phyloP scores from a whole-genome alignment of 35 echinoderm and acorn worm species.

The Apostichopus californicus region DNA sequence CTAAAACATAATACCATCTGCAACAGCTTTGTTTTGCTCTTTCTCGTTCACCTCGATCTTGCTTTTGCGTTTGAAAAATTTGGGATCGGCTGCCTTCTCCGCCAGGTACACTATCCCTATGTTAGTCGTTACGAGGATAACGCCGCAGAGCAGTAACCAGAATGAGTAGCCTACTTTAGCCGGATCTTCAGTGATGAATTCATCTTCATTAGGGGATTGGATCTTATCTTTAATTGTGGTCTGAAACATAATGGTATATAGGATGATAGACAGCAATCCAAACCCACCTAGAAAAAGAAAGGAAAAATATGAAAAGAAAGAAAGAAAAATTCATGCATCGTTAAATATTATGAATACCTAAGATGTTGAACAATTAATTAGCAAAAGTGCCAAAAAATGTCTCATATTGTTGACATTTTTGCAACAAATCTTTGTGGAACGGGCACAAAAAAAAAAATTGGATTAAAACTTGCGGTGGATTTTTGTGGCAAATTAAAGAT shows the following conservation, averaged over 20 bases:
- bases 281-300: neutral
- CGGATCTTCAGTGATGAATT: neutral
- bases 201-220: neutral
- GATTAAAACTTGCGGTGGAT: no score
- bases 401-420: no score
- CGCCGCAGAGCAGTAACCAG: conserved; percentile 8
- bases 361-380: no score
- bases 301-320: neutral
- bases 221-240: neutral
- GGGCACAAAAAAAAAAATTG: no score
- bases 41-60: neutral
- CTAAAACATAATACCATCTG: conserved; percentile 19
- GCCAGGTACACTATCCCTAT: conserved; percentile 16
- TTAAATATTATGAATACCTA: no score
- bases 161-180: conserved; percentile 31
- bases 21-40: neutral
- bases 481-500: no score
- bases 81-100: neutral
- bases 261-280: conserved; percentile 12
- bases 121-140: neutral
- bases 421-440: no score
- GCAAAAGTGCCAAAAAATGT: no score
- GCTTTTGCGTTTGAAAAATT: neutral
- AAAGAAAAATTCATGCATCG: no score
- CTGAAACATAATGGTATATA: neutral